Evolutionary conservation across 2,888 invertebrate genomes (phyloP).

Genomic region (Brachynemurus nebulosus): DNA sequence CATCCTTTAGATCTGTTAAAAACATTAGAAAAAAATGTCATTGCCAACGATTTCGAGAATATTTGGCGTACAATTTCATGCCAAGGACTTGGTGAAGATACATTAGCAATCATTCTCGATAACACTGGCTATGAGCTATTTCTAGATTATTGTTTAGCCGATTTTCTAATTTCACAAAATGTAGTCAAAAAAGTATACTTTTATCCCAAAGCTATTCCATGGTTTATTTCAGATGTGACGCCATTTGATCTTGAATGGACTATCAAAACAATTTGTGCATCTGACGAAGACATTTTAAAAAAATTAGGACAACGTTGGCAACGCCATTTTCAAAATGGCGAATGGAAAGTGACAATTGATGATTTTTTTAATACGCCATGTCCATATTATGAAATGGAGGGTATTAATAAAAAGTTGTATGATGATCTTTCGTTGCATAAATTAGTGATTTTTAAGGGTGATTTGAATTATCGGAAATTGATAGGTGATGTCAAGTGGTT

Average conservation of each 20-base stretch:
- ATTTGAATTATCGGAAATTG: slow-evolving; percentile 91
- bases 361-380: too few relatives aligned
- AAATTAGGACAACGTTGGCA: slow-evolving; percentile 46
- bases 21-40: slow-evolving; percentile 39
- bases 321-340: too few relatives aligned
- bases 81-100: slow-evolving; percentile 24
- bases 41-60: slow-evolving; percentile 43
- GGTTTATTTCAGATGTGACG: slow-evolving; percentile 91
- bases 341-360: too few relatives aligned
- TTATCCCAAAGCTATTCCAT: slow-evolving; percentile 79
- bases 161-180: slow-evolving; percentile 50
- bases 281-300: slow-evolving; percentile 24
- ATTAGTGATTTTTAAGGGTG: slow-evolving; percentile 77
- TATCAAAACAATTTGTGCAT: slow-evolving; percentile 30
- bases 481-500: slow-evolving; percentile 77
- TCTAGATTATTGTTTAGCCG: slow-evolving; percentile 76
- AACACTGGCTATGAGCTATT: slow-evolving; percentile 90
- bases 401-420: too few relatives aligned
- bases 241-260: slow-evolving; percentile 60
- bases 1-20: slow-evolving; percentile 42
- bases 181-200: slow-evolving; percentile 57
- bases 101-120: slow-evolving; percentile 74
- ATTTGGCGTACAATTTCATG: slow-evolving; percentile 37
- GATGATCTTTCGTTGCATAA: too few relatives aligned
- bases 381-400: too few relatives aligned